phyloP scores from a whole-genome alignment of 1,140 invertebrate genomes.

The Copidosoma floridanum region DNA sequence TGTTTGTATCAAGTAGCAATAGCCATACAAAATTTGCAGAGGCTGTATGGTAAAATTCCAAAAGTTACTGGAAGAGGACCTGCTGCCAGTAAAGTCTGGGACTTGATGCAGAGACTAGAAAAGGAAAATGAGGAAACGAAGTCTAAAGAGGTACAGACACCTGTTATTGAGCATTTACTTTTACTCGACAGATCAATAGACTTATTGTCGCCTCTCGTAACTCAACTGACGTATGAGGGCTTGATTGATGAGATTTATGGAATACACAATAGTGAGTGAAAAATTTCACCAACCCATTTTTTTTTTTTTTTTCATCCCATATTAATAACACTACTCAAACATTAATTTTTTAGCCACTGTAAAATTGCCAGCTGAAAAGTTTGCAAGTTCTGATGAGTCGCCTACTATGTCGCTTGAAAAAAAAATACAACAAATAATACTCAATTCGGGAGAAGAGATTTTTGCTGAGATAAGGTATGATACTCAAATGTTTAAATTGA shows the following conservation, averaged over 20 bases:
- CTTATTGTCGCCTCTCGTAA: conserved; percentile 86
- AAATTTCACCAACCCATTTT: neutral
- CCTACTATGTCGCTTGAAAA: conserved; percentile 63
- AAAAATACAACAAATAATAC: conserved; percentile 77
- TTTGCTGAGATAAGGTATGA: conserved; percentile 75
- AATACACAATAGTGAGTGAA: conserved; percentile 66
- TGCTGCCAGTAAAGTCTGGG: conserved; percentile 84
- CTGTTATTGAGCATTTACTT: conserved; percentile 81
- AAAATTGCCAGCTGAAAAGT: conserved; percentile 81
- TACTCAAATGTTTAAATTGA: neutral
- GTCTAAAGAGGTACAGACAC: conserved; percentile 43
- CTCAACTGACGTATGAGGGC: conserved; percentile 96
- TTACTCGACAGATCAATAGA: conserved; percentile 88
- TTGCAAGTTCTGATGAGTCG: conserved; percentile 67
- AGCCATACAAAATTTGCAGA: conserved; percentile 81
- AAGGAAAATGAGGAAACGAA: conserved; percentile 64
- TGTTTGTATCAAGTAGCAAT: conserved; percentile 85
- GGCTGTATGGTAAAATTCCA: conserved; percentile 85
- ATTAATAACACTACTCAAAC: too few relatives aligned
- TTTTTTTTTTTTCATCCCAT: neutral
- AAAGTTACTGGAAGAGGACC: conserved; percentile 88
- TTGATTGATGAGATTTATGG: conserved; percentile 90
- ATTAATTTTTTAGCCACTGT: conserved; percentile 66
- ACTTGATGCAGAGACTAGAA: conserved; percentile 78
- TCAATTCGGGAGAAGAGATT: conserved; percentile 89